Evolutionary conservation across 1,140 invertebrate genomes (phyloP), one percentile per base, ranked within the genome.

Genomic region (Cherax destructor): DNA sequence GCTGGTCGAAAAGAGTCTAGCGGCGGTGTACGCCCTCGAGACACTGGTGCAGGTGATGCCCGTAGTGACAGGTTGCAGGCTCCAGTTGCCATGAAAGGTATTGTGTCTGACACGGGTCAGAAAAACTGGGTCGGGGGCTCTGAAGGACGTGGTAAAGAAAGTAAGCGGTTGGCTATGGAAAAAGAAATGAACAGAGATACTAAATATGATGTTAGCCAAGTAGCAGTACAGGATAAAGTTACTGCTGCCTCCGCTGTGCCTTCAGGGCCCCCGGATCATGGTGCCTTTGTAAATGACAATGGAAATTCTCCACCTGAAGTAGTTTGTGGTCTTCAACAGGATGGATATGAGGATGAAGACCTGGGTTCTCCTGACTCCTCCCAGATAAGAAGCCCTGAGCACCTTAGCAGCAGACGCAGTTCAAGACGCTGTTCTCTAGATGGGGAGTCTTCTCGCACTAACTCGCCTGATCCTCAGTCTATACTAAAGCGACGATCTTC

Each of bases 401-500:
- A 89, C 50, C 84, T 78, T 65, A 84, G 88, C 52, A 78, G 76
- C 83, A 83, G 87, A 59, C 61, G 92, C 16, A 83, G 87, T 61
- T 85, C 90, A 11, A 84, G 90, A 65, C 83, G 91, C n/a, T 89
- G 92, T 52, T 92, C 87, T 3, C 79, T 91, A 49, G 88, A 91
- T 52, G 88, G 88, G 24, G 91, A 91, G 47, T 72, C 83, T 21
- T 65, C 90, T 3, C 81, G 76, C 56, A 85, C 92, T 7, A 85
- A 69, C 49, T 91, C 90, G 30, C 90, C 89, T 16, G 92, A 93
- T 41, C 97, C 96, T 0, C 96, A 96, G 61, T 96, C 96, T 11
- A 97, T 97, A 83, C 94, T 97, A 18, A 97, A 97, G 94, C 95
- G 96, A 61, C 96, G 96, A 94, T 95, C 96, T n/a, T 96, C 95